Base-by-base conservation (phyloP, 2,888 invertebrate species). In the Mimumesa dahlbomi region DNA sequence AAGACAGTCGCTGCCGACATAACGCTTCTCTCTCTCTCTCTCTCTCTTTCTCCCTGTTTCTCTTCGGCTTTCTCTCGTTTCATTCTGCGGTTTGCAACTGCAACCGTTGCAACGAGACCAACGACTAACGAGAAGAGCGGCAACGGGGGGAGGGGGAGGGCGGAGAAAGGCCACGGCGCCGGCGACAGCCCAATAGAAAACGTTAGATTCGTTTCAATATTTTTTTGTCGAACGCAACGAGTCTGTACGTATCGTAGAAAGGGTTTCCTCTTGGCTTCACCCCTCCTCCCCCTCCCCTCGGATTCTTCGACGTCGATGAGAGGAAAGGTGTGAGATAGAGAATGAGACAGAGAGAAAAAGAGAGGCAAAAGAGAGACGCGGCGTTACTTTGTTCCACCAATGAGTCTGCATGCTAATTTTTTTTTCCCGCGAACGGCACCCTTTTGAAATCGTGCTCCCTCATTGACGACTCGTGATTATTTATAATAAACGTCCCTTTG, bases 191-290 rank as follows among this genome's bases (percentile, higher is more conserved):
- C 64, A 70, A 70, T 72, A 64, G 70, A 72, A n/a, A 70, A 70
- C 72, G 71, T 72, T 70, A 72, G 70, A 70, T 70, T 56, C 54
- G 56, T 61, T 61, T 70, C 70, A 67, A 67, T 59, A 61, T 70
- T 66, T 42, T 31, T 46, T 67, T 67, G 36, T 49, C 52, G 25
- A 67, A 11, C 58, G 46, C 38, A n/a, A 7, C 54, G n/a, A n/a
- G n/a, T n/a, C n/a, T 11, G 11, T 2, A n/a, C 34, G n/a, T 7
- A 11, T 34, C 2, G 34, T 2, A 34, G 34, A 34, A 34, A 34
- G 34, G n/a, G 14, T 31, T 19, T 46, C 46, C 13, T 14, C 9
- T 2, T 3, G 16, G n/a, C 9, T n/a, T 5, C n/a, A 11, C 36
- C 7, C 19, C 34, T 16, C 29, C 1, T 36, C 34, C 31, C 45